Conservation (phyloP, 1,140 invertebrate genomes). For the Caenorhabditis remanei region DNA sequence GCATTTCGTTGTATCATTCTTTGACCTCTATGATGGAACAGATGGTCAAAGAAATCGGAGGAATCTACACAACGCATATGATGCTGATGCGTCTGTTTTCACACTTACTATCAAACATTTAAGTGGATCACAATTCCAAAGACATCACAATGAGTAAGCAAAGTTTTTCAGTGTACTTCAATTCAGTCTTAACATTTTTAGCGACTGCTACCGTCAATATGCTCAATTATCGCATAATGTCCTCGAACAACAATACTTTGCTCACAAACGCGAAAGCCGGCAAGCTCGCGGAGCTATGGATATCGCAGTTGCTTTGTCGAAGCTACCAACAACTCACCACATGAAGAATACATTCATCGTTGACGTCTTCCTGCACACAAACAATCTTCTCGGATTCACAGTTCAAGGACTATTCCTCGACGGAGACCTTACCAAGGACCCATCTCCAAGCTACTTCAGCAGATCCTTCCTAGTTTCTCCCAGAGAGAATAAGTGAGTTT, state of each 20-base stretch:
- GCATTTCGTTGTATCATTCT: conserved; percentile 33
- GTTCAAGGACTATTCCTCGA: conserved; percentile 66
- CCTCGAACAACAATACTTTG: conserved; percentile 49
- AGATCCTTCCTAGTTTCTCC: conserved; percentile 65
- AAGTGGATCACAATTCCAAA: background rate
- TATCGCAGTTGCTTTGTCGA: conserved; percentile 59
- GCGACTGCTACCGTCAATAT: conserved; percentile 35
- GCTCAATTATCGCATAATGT: conserved; percentile 60
- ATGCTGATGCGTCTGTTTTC: conserved; percentile 45
- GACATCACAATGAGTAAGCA: conserved; percentile 41
- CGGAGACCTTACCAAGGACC: conserved; percentile 49
- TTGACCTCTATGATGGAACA: conserved; percentile 44
- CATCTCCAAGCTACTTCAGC: conserved; percentile 58
- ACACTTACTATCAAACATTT: conserved; percentile 48
- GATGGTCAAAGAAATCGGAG: conserved; percentile 23
- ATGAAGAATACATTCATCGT: conserved; percentile 62
- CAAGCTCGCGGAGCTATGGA: conserved; percentile 58
- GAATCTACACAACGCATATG: conserved; percentile 46
- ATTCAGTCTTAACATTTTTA: conserved; percentile 20
- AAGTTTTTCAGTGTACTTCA: background rate
- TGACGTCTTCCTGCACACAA: conserved; percentile 57
- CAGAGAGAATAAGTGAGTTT: conserved; percentile 58
- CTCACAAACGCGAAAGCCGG: conserved; percentile 28
- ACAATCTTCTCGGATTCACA: conserved; percentile 62
- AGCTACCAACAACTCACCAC: conserved; percentile 61